Evolutionary conservation across 1,140 invertebrate genomes (phyloP).

Genomic region (Eueides isabella): DNA sequence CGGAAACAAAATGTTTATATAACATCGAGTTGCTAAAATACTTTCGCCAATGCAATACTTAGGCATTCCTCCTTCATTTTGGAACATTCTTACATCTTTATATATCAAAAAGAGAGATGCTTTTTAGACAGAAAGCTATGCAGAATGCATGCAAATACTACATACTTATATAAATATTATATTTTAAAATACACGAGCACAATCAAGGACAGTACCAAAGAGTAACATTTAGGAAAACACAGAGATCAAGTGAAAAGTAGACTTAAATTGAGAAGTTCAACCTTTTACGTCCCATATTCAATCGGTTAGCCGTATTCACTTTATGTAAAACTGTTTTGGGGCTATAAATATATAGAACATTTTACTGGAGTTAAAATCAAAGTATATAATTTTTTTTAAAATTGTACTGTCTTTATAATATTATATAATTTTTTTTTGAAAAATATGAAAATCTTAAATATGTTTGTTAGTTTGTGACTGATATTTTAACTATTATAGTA

Average conservation of each 20-base stretch:
- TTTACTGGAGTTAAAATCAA: neutral
- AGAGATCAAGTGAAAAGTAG: neutral
- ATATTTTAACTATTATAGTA: too few species aligned
- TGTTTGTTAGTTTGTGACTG: too few species aligned
- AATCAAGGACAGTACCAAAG: neutral
- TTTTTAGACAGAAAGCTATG: constrained; percentile 1
- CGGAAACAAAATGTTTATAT: neutral
- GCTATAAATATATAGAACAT: neutral
- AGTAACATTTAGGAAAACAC: neutral
- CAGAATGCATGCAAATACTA: neutral
- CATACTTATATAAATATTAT: neutral
- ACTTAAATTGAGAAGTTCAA: neutral
- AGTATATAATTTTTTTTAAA: too few species aligned
- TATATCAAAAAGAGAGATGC: neutral
- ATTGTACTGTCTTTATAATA: too few species aligned
- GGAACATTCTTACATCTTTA: neutral
- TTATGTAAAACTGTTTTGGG: neutral
- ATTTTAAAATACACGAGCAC: neutral
- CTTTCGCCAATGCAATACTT: neutral
- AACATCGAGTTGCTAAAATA: neutral
- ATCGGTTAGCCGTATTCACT: neutral
- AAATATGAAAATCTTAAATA: too few species aligned
- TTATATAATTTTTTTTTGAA: too few species aligned
- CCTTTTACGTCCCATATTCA: neutral
- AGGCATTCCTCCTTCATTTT: neutral